phyloP scores from a whole-genome alignment of 2,113 vertebrate species.

The Hydrolagus affinis region DNA sequence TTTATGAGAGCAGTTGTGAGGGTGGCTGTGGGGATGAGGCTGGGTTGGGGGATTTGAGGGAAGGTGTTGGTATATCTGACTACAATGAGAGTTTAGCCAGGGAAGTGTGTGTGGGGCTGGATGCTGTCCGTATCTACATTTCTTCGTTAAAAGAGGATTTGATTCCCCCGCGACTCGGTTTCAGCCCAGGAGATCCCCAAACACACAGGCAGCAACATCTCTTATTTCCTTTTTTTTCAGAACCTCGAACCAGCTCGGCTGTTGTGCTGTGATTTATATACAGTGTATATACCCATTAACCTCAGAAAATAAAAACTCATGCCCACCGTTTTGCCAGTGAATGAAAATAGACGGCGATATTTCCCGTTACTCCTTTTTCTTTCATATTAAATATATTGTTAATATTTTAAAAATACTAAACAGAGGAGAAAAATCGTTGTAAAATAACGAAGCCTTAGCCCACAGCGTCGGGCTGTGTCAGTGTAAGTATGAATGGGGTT shows the following conservation, averaged over 20 bases:
- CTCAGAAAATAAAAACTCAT: background rate
- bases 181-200: too few species aligned
- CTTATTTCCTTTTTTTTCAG: background rate
- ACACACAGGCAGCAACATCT: too few species aligned
- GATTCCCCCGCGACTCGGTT: too few species aligned
- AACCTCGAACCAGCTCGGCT: too few species aligned
- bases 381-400: background rate
- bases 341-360: background rate
- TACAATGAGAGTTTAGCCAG: constrained; percentile 51
- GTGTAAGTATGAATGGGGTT: background rate
- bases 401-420: background rate
- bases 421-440: background rate
- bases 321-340: background rate
- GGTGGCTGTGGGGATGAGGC: constrained; percentile 40
- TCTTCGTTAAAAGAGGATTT: background rate
- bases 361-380: background rate
- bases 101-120: constrained; percentile 39
- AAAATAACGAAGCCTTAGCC: background rate
- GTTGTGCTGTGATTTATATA: background rate
- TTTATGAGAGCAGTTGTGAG: constrained; percentile 50
- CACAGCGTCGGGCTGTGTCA: too few species aligned
- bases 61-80: constrained; percentile 52
- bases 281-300: background rate
- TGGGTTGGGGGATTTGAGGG: too few species aligned
- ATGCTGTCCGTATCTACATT: background rate